Evolutionary conservation across 2,888 invertebrate species (phyloP).

Genomic region (Patella ulyssiponensis): DNA sequence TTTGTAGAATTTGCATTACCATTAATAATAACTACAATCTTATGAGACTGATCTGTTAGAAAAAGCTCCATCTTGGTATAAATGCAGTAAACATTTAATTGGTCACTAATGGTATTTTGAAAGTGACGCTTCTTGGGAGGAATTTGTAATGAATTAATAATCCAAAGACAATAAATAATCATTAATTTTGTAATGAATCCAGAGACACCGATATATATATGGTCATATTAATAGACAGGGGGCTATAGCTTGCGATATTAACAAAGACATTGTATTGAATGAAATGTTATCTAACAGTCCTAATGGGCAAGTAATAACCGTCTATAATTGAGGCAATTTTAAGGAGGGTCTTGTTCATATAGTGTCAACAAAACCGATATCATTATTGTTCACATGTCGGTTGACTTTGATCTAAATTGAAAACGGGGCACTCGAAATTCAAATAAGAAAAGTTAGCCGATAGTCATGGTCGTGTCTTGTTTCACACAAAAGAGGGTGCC

Average conservation of each 20-base stretch:
- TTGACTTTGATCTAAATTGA: constrained; percentile 10
- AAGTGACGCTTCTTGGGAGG: no score
- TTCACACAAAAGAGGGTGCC: constrained; percentile 4
- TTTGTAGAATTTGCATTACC: no score
- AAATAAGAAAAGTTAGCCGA: constrained; percentile 10
- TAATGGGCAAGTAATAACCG: background rate
- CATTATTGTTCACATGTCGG: background rate
- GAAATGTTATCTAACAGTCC: background rate
- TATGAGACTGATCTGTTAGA: no score
- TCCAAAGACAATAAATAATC: no score
- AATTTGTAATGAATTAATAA: no score
- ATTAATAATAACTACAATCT: no score
- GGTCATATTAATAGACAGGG: no score
- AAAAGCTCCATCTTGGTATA: no score
- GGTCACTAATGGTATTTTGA: no score
- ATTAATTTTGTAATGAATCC: no score
- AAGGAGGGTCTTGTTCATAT: background rate
- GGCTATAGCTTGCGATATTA: background rate
- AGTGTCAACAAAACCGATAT: background rate
- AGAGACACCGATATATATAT: no score
- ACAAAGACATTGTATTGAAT: background rate
- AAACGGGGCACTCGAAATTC: constrained; percentile 8
- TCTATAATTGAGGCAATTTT: constrained; percentile 7
- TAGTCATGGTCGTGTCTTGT: background rate
- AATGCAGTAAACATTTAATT: no score